phyloP scores from a whole-genome alignment of 1,140 invertebrate species.

The Himalopsyche phryganea region DNA sequence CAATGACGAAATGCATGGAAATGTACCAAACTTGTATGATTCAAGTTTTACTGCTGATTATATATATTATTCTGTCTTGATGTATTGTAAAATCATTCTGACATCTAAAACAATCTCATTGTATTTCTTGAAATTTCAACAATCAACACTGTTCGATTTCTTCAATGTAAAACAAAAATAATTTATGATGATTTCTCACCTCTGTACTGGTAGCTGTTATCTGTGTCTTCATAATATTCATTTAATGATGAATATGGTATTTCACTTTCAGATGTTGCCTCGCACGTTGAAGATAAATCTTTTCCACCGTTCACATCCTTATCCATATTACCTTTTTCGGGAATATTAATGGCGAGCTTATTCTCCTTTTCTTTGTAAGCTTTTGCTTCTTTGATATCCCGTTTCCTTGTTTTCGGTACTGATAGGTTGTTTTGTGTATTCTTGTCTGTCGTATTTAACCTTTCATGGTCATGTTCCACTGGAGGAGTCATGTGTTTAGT shows the following conservation, averaged over 20 bases:
- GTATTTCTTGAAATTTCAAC: no score
- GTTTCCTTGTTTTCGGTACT: constrained; percentile 7
- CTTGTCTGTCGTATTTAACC: neutral
- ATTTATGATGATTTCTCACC: constrained; percentile 6
- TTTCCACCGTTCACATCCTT: constrained; percentile 18
- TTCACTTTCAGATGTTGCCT: constrained; percentile 45
- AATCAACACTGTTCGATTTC: no score
- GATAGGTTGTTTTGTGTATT: constrained; percentile 15
- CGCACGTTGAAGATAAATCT: constrained; percentile 34
- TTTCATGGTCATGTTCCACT: constrained; percentile 23
- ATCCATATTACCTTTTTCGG: constrained; percentile 33
- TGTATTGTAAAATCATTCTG: no score
- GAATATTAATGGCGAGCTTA: constrained; percentile 40
- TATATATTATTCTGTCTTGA: no score
- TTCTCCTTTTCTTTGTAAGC: constrained; percentile 42
- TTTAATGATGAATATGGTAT: constrained; percentile 47
- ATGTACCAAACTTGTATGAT: no score
- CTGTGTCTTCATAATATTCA: constrained; percentile 36
- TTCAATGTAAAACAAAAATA: no score
- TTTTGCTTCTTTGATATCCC: constrained; percentile 33
- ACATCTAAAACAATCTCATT: no score
- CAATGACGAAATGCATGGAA: no score
- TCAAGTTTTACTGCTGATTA: no score
- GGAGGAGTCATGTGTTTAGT: constrained; percentile 54
- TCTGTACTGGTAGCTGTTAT: constrained; percentile 22